Base-by-base conservation (phyloP, 2,888 invertebrate species). In the Platycheirus rosarum region DNA sequence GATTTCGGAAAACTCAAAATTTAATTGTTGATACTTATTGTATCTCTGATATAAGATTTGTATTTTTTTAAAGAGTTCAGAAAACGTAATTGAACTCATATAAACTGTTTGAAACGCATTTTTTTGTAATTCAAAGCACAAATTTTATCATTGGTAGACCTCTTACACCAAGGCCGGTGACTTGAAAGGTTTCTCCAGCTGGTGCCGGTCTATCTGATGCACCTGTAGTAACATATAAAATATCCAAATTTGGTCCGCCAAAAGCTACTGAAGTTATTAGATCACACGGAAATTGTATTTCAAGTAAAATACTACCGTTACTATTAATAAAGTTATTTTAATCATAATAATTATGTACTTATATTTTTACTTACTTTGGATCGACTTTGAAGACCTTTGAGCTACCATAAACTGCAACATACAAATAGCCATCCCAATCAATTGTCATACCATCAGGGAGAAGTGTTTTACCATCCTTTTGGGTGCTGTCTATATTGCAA, bases 391-490 rank as follows among this genome's bases (percentile, higher is more conserved):
- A 89, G 55, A 94, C 91, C 87, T 93, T 92, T 5, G 93, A 92
- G 0, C 93, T 95, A 82, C 93, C 93, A 87, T 94, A 96, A 87
- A 94, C 94, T 60, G 95, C 95, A 44, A 96, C 92, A 94, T 96
- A 96, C 7, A 96, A 91, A 88, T 94, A 94, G 3, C 94, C 95
- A 78, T 95, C 93, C 0, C 92, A 92, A 90, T 96, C 96, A 69
- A 95, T 95, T 78, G 95, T 94, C 95, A 96, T 95, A 16, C 95
- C 95, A 89, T 95, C 95, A 62, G 93, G 93, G 85, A 93, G 91
- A 13, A 92, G 84, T 69, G 87, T 87, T 40, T 89, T 89, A 0
- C 89, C 91, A 86, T 89, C 89, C n/a, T 42, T n/a, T 86, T 92
- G 90, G 1, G 49, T 11, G 2, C 53, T 60, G 13, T 89, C 89